A percentile compares a stretch with the other conserved stretches of the same genome.
Conservation (phyloP, 1,140 invertebrate genomes). For the Cyrtorhinus lividipennis region DNA sequence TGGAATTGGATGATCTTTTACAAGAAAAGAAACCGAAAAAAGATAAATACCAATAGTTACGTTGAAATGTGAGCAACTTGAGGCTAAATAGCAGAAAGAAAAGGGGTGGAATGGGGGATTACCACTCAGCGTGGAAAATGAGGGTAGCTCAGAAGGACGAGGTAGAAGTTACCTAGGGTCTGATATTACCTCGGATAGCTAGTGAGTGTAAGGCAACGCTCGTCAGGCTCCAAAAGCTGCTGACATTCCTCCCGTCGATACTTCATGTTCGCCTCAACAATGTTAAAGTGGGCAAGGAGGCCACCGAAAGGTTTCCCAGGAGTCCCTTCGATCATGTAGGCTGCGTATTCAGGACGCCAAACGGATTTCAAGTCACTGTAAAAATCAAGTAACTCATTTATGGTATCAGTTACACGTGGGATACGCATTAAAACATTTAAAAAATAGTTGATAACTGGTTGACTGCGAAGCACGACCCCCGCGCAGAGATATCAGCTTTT, state of each 20-base stretch:
- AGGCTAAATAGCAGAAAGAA: no score
- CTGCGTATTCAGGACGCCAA: constrained; percentile 96
- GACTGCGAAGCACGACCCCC: not conserved
- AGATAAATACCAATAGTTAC: not conserved
- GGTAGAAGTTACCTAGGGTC: no score
- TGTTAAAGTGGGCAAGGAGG: constrained; percentile 87
- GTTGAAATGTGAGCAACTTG: no score
- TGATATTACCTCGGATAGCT: constrained; percentile 83
- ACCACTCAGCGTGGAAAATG: no score
- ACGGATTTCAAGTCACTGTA: constrained; percentile 61
- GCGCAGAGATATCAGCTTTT: no score
- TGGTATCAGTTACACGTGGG: not conserved
- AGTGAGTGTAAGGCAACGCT: constrained; percentile 78
- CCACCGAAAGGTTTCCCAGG: constrained; percentile 92
- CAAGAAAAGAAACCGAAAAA: not conserved
- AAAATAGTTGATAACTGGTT: constrained; percentile 2
- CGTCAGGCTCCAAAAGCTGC: constrained; percentile 57
- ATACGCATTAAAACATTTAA: constrained; percentile 11
- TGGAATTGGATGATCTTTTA: not conserved
- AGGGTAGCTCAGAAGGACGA: no score
- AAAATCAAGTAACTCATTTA: constrained; percentile 15
- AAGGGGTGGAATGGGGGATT: no score
- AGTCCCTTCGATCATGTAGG: constrained; percentile 99
- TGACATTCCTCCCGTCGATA: constrained; percentile 74
- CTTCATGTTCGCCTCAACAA: constrained; percentile 96